Conservation (phyloP, 2,797 vertebrate genomes). For the Pangasius mekongensis region DNA sequence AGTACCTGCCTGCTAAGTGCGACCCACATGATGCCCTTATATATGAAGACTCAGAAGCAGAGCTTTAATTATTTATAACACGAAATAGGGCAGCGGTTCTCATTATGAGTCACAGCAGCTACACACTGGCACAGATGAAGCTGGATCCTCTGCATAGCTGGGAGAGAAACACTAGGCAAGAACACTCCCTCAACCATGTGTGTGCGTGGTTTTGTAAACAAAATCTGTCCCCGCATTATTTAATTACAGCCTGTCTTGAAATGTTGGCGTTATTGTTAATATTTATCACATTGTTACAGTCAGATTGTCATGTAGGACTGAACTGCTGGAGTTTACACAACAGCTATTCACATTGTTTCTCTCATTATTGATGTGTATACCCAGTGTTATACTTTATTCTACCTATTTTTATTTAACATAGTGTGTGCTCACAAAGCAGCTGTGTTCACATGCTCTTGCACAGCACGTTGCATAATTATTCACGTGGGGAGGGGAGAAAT, state of each 20-base stretch:
- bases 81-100: conserved; percentile 76
- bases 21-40: conserved; percentile 64
- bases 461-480: background rate
- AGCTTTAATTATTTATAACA: conserved; percentile 73
- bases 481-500: background rate
- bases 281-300: conserved; percentile 23
- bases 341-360: background rate
- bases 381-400: background rate
- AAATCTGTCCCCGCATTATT: conserved; percentile 35
- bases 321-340: conserved; percentile 17
- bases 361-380: background rate
- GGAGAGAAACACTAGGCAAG: conserved; percentile 51
- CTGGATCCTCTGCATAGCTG: conserved; percentile 49
- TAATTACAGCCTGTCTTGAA: conserved; percentile 45
- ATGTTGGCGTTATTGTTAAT: conserved; percentile 41
- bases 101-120: conserved; percentile 69
- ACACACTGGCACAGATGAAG: conserved; percentile 59
- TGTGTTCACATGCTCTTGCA: background rate
- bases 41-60: conserved; percentile 67
- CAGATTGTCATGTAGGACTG: background rate
- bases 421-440: background rate
- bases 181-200: conserved; percentile 17
- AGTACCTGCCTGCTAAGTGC: conserved; percentile 59
- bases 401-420: background rate
- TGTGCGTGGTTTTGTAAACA: conserved; percentile 35